Conservation (phyloP, 2,797 vertebrate species). For the Platyrinchus mystaceus region DNA sequence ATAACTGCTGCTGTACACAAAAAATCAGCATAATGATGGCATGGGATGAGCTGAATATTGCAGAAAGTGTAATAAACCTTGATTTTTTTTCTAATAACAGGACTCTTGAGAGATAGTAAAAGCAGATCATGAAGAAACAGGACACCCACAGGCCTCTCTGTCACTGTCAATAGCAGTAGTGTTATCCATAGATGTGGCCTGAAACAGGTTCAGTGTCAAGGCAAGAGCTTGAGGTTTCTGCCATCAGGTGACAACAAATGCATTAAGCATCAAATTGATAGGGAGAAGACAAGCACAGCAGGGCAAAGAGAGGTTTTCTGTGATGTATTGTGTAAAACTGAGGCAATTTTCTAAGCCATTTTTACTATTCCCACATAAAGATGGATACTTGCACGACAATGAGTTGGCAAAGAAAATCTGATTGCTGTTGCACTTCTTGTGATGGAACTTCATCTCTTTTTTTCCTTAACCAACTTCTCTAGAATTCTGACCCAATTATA, state of each 20-base stretch:
- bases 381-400: neutral
- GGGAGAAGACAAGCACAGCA: neutral
- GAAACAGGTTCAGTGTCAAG: neutral
- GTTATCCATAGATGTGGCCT: neutral
- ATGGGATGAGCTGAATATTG: neutral
- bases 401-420: neutral
- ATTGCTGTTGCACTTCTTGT: neutral
- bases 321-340: neutral
- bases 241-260: neutral
- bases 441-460: neutral
- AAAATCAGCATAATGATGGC: neutral
- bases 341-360: neutral
- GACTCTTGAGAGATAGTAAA: neutral
- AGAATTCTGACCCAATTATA: neutral
- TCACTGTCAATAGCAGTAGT: neutral
- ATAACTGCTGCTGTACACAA: neutral
- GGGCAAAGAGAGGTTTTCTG: neutral
- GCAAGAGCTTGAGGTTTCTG: neutral
- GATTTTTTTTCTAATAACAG: neutral
- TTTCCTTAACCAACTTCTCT: neutral
- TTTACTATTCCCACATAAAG: neutral
- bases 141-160: neutral
- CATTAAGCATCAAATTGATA: neutral
- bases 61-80: neutral
- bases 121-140: neutral